Evolutionary conservation across 2,888 invertebrate species (phyloP), one percentile per base, ranked within the genome.

Genomic region (Drosophila conformis): DNA sequence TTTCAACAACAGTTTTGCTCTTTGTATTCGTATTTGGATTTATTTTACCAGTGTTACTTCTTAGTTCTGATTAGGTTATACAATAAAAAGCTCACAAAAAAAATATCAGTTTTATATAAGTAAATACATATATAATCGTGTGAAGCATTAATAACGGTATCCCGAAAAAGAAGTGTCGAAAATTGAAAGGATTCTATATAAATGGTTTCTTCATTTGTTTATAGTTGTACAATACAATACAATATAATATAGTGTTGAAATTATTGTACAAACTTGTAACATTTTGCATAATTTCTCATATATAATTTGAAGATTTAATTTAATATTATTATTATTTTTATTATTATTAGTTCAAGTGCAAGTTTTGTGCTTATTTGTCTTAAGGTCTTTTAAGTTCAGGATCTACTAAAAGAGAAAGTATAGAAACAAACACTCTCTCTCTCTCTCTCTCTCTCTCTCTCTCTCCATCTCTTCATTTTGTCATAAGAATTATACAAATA

Each of bases 241-340:
- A 57, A 56, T 52, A 46, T 49, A 67, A 61, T 63, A 63, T 68
- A 72, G 76, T 67, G 52, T 69, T 72, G 52, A 73, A 81, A 81
- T 83, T 85, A 87, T 87, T 85, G 85, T 85, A 81, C 81, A 83
- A 62, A 73, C 71, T 80, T 60, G 61, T 73, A 83, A 82, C 80
- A 79, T 73, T 79, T 73, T 72, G 69, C 78, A 59, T 69, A 73
- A 42, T 27, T 58, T 69, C 52, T 69, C 33, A 33, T 67, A 49
- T 31, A 66, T 61, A 64, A 56, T 54, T 35, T 53, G 13, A 21
- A 42, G 40, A 38, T 42, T 57, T 57, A 10, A 56, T 76, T 56
- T 53, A 57, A 15, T 53, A 42, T 69, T 67, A 58, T 58, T 67
- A 38, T 53, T 54, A 29, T 21, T 33, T 53, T 56, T 38, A 27